A percentile compares a stretch with the other conserved stretches of the same genome.
These are phyloP conservation scores for Orthosia gracilis DNA, from an alignment of 2,888 invertebrate genomes.

Conservation along the genomic window DNA sequence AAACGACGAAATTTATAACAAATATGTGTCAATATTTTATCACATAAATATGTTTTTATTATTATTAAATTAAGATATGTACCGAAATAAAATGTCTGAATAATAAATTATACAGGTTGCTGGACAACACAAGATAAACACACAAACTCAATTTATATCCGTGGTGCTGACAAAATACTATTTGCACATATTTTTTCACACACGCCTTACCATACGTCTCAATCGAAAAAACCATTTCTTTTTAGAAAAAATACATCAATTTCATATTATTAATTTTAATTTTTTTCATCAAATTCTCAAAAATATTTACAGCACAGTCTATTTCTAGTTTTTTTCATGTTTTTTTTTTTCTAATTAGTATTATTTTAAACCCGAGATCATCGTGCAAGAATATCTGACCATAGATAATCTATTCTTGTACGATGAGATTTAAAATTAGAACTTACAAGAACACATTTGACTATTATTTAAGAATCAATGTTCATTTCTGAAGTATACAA, in stretches of 20 bases:
- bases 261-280: slow-evolving; percentile 67
- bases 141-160: slow-evolving; percentile 55
- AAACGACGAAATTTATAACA: slow-evolving; percentile 58
- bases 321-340: slow-evolving; percentile 72
- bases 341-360: slow-evolving; percentile 66
- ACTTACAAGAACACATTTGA: slow-evolving; percentile 78
- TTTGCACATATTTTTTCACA: slow-evolving; percentile 72
- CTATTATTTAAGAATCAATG: slow-evolving; percentile 71
- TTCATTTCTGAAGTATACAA: slow-evolving; percentile 66
- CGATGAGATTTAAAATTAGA: slow-evolving; percentile 51
- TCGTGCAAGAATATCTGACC: slow-evolving; percentile 56
- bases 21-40: slow-evolving; percentile 55
- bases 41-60: slow-evolving; percentile 51
- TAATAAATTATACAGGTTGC: slow-evolving; percentile 59
- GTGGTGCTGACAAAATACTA: slow-evolving; percentile 78
- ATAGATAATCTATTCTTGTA: slow-evolving; percentile 45
- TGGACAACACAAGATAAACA: slow-evolving; percentile 53
- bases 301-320: slow-evolving; percentile 82
- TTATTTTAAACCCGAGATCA: slow-evolving; percentile 57
- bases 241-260: slow-evolving; percentile 82
- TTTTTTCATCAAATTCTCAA: slow-evolving; percentile 70
- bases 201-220: slow-evolving; percentile 72
- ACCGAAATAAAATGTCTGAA: slow-evolving; percentile 59
- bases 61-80: slow-evolving; percentile 54
- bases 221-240: slow-evolving; percentile 73